Percentiles rank a stretch among this genome's conserved stretches.
Conservation (phyloP, 2,113 vertebrate species). For the Colinus virginianus region DNA sequence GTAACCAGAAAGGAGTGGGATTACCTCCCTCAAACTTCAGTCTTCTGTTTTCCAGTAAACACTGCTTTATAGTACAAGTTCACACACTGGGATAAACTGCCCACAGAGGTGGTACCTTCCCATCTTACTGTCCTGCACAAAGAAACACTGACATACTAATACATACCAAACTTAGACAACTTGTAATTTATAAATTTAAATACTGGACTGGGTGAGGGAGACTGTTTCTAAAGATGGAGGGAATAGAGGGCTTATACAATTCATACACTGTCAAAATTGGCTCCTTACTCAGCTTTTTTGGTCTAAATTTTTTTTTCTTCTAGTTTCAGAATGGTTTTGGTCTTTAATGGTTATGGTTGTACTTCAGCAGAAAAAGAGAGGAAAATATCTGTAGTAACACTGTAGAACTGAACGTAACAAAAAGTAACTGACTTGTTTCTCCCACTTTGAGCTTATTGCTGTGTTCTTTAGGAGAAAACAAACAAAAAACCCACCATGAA, state of each 20-base stretch:
- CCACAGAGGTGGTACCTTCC: conserved; percentile 53
- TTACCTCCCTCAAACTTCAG: conserved; percentile 42
- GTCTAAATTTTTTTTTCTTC: conserved; percentile 44
- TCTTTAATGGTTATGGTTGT: conserved; percentile 69
- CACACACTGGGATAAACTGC: conserved; percentile 24
- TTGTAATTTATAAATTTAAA: conserved; percentile 75
- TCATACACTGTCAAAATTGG: conserved; percentile 66
- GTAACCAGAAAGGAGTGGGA: conserved; percentile 35
- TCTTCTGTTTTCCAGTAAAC: conserved; percentile 58
- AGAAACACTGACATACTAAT: conserved; percentile 77
- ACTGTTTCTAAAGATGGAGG: conserved; percentile 59
- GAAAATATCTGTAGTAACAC: conserved; percentile 69
- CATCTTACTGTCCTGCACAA: conserved; percentile 70
- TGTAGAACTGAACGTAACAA: conserved; percentile 57
- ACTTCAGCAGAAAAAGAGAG: conserved; percentile 63
- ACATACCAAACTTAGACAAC: conserved; percentile 69
- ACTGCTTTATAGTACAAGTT: conserved; percentile 64
- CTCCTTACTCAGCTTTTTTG: conserved; percentile 68
- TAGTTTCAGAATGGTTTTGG: conserved; percentile 73
- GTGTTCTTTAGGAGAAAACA: conserved; percentile 74
- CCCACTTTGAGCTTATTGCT: conserved; percentile 76
- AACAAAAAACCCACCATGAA: conserved; percentile 33
- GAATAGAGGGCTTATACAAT: conserved; percentile 61
- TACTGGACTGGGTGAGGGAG: conserved; percentile 58
- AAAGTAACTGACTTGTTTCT: conserved; percentile 60